A percentile compares a stretch with the other conserved stretches of the same genome.
Evolutionary conservation across 2,888 invertebrate genomes (phyloP).

Genomic region (Acanthoscelides obtectus): DNA sequence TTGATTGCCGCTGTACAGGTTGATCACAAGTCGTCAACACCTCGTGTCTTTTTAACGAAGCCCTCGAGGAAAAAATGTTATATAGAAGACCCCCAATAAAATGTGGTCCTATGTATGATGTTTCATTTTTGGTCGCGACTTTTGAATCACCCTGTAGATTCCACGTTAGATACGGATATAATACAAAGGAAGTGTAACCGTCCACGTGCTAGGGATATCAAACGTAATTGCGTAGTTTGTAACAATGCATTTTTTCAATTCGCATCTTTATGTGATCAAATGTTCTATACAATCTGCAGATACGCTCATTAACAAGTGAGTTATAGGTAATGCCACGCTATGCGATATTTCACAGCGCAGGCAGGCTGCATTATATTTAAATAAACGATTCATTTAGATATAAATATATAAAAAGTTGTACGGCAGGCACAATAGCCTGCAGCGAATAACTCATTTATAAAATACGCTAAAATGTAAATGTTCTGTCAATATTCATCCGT

Average conservation of each 20-base stretch:
- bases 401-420: background rate
- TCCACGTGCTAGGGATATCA: background rate
- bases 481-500: conserved; percentile 8
- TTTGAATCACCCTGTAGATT: no score
- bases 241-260: background rate
- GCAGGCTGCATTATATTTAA: background rate
- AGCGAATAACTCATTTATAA: conserved; percentile 7
- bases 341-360: background rate
- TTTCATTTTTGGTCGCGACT: no score
- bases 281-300: background rate
- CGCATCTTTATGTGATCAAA: background rate
- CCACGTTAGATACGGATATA: background rate
- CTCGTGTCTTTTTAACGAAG: no score
- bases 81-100: no score
- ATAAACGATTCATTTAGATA: background rate
- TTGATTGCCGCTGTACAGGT: no score
- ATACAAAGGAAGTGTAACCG: background rate
- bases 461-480: conserved; percentile 9
- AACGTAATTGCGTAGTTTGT: background rate
- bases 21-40: no score
- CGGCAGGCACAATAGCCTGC: background rate
- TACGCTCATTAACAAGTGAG: background rate
- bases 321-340: background rate
- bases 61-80: no score
- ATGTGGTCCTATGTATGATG: no score